A percentile compares a stretch with the other conserved stretches of the same genome.
phyloP scores from a whole-genome alignment of 2,797 vertebrate species.

The Apogon talboti region DNA sequence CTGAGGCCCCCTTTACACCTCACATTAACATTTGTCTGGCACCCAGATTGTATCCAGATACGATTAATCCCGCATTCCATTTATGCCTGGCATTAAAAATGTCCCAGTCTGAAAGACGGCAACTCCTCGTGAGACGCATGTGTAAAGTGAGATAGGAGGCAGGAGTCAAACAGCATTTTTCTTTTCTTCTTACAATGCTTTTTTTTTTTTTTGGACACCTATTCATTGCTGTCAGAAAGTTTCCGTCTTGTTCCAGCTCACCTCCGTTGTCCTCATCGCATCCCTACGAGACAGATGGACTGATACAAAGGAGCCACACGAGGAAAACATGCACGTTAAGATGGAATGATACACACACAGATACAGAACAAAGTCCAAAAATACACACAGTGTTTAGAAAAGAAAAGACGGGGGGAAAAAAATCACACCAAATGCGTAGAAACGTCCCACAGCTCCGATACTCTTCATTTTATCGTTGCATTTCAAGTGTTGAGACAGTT shows the following conservation, averaged over 20 bases:
- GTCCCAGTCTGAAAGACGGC: neutral
- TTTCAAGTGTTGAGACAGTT: conserved; percentile 11
- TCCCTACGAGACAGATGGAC: conserved; percentile 12
- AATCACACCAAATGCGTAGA: conserved; percentile 14
- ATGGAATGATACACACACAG: no score
- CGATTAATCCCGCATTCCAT: conserved; percentile 50
- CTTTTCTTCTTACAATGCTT: neutral
- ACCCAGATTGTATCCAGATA: conserved; percentile 52
- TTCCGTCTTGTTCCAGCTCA: neutral
- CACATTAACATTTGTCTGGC: conserved; percentile 41
- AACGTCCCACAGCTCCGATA: conserved; percentile 30
- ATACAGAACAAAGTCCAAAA: neutral
- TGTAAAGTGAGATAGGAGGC: conserved; percentile 40
- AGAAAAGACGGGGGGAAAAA: conserved; percentile 2
- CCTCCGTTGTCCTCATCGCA: conserved; percentile 28
- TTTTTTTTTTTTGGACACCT: conserved; percentile 22
- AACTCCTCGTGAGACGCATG: conserved; percentile 9
- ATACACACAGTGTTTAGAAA: conserved; percentile 12
- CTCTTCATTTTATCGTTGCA: conserved; percentile 18
- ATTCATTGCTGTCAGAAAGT: conserved; percentile 33
- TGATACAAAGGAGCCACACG: no score
- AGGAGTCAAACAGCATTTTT: conserved; percentile 11
- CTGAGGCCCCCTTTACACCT: conserved; percentile 24
- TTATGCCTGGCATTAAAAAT: conserved; percentile 38
- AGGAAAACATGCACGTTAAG: no score